Base-by-base conservation (phyloP, 2,888 invertebrate genomes). In the Barypeithes pellucidus region DNA sequence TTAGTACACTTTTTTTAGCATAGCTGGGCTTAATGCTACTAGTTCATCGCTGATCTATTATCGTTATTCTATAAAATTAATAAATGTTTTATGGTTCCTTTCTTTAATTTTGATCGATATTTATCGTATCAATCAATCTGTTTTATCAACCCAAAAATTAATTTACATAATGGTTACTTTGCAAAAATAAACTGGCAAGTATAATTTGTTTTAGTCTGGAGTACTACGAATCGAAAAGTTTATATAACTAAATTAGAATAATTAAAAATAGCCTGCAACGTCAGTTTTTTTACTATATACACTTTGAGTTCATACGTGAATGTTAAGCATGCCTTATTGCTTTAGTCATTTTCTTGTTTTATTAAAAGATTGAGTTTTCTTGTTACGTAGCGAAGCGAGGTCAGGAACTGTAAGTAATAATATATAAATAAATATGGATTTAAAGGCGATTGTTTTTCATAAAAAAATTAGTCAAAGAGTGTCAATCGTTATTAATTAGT, bases 171-270 rank as follows among this genome's bases (percentile, higher is more conserved):
- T 50, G 20, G n/a, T 20, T 39, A 60, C 39, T 41, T 57, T 67
- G 57, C 20, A 14, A 57, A 67, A 67, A 67, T 67, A 67, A 67
- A 57, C 66, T 54, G 41, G 33, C 14, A 24, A 67, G 54, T 52
- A 22, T 60, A 60, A 60, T 50, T 50, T 50, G 50, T 50, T 50
- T 39, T 41, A 39, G 39, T 39, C 39, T 41, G 60, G 39, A 36
- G 65, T 67, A 67, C 66, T 67, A 65, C 65, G 65, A 65, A 65
- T 47, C 20, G 5, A n/a, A 50, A 24, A 50, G 50, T 50, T 50
- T 50, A 50, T 50, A 20, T 24, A 50, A 50, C 22, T 50, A 50
- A 50, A 50, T 50, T 50, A 50, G 50, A 24, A 50, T 22, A 24
- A 50, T 50, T 50, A 50, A 50, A 50, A 50, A 50, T 50, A 50